These are phyloP conservation scores for Enteromius afrohamiltoni DNA, from an alignment of 2,797 vertebrate genomes.

Conservation along the genomic window DNA sequence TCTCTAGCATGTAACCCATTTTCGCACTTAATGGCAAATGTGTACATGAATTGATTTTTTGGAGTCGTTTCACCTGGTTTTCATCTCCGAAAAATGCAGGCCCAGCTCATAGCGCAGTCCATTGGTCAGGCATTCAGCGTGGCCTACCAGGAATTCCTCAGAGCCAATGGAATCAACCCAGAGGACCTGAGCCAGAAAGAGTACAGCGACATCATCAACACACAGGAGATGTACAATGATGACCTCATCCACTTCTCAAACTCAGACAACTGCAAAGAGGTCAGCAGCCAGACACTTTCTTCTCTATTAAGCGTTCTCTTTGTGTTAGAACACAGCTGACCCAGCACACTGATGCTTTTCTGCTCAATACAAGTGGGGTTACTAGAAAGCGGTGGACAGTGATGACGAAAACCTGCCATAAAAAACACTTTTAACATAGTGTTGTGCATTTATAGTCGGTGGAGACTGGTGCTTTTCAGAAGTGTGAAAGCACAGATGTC, in stretches of 20 bases:
- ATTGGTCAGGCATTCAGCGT: conserved; percentile 99
- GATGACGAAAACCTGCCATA: neutral
- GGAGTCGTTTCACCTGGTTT: conserved; percentile 16
- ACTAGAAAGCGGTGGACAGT: neutral
- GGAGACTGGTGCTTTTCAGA: neutral
- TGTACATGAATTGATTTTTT: neutral
- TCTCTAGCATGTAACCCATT: neutral
- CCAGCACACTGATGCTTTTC: neutral
- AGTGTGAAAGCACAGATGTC: conserved; percentile 5
- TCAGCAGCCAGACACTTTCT: conserved; percentile 61
- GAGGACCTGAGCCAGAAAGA: conserved; percentile 99
- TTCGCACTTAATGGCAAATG: neutral
- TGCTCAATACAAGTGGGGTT: conserved; percentile 5
- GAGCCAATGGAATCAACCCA: conserved; percentile 98
- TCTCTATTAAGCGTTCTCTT: neutral
- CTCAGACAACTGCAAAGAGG: conserved; percentile 99
- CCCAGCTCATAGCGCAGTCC: conserved; percentile 98
- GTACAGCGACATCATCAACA: conserved; percentile 99
- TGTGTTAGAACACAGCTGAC: neutral
- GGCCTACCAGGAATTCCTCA: conserved; percentile 97
- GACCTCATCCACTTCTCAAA: conserved; percentile 99
- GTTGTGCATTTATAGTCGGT: neutral
- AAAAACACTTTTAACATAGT: neutral
- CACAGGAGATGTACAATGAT: conserved; percentile 99
- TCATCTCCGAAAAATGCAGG: conserved; percentile 73